Conservation (phyloP, 2,888 invertebrate species). For the Temnothorax ravouxi region DNA sequence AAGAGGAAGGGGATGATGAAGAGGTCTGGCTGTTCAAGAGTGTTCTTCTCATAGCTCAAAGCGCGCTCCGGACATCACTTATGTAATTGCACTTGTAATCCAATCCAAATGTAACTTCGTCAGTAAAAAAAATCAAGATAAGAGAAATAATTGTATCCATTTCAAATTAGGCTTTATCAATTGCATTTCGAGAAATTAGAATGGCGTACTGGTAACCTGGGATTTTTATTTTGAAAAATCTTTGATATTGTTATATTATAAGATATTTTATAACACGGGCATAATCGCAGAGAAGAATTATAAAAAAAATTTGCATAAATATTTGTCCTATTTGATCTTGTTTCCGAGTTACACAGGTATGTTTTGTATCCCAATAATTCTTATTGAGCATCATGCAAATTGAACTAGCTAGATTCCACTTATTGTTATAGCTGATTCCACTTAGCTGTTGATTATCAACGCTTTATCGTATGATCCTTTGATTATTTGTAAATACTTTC, state of each 20-base stretch:
- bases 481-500: no score
- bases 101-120: constrained; percentile 69
- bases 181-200: constrained; percentile 15
- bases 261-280: neutral
- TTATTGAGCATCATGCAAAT: no score
- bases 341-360: no score
- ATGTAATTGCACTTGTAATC: constrained; percentile 76
- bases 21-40: constrained; percentile 61
- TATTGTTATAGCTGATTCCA: no score
- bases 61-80: constrained; percentile 68
- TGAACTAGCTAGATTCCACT: no score
- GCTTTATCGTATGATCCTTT: no score
- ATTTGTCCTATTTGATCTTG: no score
- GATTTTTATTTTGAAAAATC: neutral
- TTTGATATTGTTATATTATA: neutral
- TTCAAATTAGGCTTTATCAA: constrained; percentile 22
- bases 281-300: no score
- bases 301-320: neutral
- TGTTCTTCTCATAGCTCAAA: constrained; percentile 71
- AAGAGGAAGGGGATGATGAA: constrained; percentile 28
- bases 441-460: no score
- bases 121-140: constrained; percentile 57
- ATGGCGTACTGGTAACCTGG: neutral
- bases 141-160: constrained; percentile 8
- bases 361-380: no score